phyloP scores from a whole-genome alignment of 2,888 invertebrate species.

The Trachelus stipa region DNA sequence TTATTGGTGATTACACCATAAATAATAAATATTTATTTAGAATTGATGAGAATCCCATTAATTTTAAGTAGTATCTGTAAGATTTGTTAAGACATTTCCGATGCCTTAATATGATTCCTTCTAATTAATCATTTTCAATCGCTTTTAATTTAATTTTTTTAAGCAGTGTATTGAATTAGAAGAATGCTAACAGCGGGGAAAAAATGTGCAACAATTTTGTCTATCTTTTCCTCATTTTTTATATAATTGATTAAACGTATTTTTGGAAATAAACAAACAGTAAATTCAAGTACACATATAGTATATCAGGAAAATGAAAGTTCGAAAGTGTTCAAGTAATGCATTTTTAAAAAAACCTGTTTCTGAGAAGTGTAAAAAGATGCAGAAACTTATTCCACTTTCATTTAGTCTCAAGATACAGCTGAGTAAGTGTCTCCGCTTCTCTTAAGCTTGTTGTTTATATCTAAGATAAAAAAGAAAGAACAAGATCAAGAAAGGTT shows the following conservation, averaged over 20 bases:
- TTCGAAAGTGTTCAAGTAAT: conserved; percentile 31
- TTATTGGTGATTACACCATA: no score
- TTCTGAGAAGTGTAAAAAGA: conserved; percentile 21
- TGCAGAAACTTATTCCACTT: conserved; percentile 8
- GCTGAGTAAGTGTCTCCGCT: conserved; percentile 22
- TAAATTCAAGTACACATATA: background rate
- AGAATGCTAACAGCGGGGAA: no score
- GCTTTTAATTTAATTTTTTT: no score
- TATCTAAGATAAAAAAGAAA: background rate
- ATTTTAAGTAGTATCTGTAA: no score
- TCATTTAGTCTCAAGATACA: conserved; percentile 30
- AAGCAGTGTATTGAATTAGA: no score
- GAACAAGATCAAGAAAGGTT: background rate
- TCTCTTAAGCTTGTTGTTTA: background rate
- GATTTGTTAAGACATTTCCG: no score
- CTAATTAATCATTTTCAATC: no score
- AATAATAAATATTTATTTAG: no score
- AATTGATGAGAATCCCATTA: no score
- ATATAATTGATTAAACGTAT: background rate
- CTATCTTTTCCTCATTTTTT: no score
- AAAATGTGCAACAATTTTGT: no score
- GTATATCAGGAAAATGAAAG: conserved; percentile 26
- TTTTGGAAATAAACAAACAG: background rate
- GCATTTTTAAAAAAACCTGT: conserved; percentile 16
- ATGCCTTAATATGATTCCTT: no score